A percentile compares a stretch with the other conserved stretches of the same genome.
Conservation (phyloP, 1,140 invertebrate genomes). For the Micrasema minimum region DNA sequence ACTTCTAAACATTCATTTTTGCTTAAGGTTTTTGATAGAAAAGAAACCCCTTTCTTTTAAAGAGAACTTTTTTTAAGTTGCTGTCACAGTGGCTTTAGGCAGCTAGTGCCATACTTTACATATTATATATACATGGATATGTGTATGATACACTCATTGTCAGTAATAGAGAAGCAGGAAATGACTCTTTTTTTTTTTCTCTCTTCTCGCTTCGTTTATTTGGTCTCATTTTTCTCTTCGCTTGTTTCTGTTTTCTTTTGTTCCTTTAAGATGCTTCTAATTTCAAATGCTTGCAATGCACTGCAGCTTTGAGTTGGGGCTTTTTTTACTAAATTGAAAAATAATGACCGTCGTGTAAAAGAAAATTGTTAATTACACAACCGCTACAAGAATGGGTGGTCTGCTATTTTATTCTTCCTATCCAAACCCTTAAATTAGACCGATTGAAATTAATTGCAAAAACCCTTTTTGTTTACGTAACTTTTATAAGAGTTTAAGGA, state of each 20-base stretch:
- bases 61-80: conserved; percentile 16
- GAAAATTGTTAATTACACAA: conserved; percentile 42
- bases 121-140: no score
- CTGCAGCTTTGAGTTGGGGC: conserved; percentile 38
- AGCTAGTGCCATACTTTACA: background rate
- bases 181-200: conserved; percentile 47
- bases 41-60: no score
- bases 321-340: conserved; percentile 50
- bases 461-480: no score
- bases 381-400: no score
- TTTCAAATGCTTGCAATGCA: conserved; percentile 48
- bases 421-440: no score
- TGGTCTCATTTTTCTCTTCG: conserved; percentile 50
- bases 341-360: conserved; percentile 44
- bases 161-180: conserved; percentile 51
- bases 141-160: conserved; percentile 24
- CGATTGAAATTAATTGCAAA: no score
- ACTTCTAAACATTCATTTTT: no score
- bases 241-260: conserved; percentile 40
- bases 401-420: no score
- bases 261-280: conserved; percentile 45
- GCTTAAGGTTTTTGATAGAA: no score
- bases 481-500: no score
- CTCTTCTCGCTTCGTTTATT: conserved; percentile 48
- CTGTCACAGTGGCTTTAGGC: conserved; percentile 41